A percentile compares a stretch with the other conserved stretches of the same genome.
Evolutionary conservation across 2,113 vertebrate genomes (phyloP).

Genomic region (Myotis brandtii): DNA sequence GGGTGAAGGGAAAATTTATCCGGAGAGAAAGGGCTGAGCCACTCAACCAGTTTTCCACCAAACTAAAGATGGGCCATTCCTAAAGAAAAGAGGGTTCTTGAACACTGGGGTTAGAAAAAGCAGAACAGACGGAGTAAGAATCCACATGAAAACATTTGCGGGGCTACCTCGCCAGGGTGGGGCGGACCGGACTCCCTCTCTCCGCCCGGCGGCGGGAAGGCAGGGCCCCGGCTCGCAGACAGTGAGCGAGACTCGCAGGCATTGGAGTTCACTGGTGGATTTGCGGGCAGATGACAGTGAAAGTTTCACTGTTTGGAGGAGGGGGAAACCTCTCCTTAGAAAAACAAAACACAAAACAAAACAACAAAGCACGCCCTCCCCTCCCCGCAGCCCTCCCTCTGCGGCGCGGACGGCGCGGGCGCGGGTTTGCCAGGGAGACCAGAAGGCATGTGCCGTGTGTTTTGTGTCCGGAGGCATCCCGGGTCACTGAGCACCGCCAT

Average conservation of each 20-base stretch:
- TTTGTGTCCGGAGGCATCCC: conserved; percentile 80
- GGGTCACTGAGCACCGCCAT: conserved; percentile 82
- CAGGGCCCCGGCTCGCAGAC: not conserved
- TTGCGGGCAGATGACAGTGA: conserved; percentile 68
- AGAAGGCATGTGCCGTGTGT: conserved; percentile 81
- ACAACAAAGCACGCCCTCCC: conserved; percentile 66
- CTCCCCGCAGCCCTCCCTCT: conserved; percentile 46
- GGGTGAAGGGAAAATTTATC: conserved; percentile 19
- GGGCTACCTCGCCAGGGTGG: not conserved
- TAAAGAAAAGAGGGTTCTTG: not conserved
- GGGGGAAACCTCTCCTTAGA: conserved; percentile 13
- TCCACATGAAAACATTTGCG: conserved; percentile 44
- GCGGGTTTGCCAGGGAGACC: conserved; percentile 81
- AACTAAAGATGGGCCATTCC: not conserved
- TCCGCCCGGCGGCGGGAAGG: not conserved
- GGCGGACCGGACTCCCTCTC: not conserved
- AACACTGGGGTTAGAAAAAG: not conserved
- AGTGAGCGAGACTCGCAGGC: not conserved
- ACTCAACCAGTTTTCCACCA: not conserved
- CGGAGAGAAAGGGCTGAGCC: not conserved
- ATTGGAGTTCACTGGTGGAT: conserved; percentile 66
- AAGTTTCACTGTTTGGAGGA: conserved; percentile 51
- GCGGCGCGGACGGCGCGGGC: conserved; percentile 73
- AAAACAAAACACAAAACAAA: conserved; percentile 56
- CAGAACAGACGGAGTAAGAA: not conserved